Percentiles rank a stretch among this genome's conserved stretches.
phyloP scores from a whole-genome alignment of 2,797 vertebrate species.

The Dicrostonyx torquatus region DNA sequence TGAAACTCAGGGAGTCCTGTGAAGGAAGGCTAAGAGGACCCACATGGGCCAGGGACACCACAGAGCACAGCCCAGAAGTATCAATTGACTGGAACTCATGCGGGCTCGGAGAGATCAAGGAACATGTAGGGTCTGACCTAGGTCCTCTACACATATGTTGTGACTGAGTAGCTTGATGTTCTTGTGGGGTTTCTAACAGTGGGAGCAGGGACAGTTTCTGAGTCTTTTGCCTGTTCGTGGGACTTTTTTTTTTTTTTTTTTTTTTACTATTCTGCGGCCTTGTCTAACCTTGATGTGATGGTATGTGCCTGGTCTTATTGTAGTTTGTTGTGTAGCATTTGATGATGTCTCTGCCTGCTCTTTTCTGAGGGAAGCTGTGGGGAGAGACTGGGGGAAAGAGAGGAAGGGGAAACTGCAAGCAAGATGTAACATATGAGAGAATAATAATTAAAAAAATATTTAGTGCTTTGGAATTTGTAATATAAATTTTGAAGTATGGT shows the following conservation, averaged over 20 bases:
- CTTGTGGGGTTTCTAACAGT: neutral
- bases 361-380: neutral
- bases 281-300: neutral
- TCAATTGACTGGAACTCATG: neutral
- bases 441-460: neutral
- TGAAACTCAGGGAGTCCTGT: neutral
- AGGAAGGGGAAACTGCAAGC: neutral
- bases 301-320: neutral
- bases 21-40: neutral
- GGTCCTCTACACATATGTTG: neutral
- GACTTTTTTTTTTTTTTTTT: neutral
- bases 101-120: neutral
- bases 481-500: neutral
- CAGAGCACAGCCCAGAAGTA: neutral
- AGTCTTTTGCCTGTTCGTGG: neutral
- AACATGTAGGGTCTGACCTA: neutral
- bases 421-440: neutral
- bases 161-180: neutral
- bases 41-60: neutral
- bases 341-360: neutral
- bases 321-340: neutral
- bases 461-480: neutral
- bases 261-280: neutral
- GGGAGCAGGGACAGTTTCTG: neutral
- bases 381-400: neutral